These are phyloP conservation scores for Trypoxylus dichotomus DNA, from an alignment of 1,140 invertebrate species.

Conservation along the genomic window DNA sequence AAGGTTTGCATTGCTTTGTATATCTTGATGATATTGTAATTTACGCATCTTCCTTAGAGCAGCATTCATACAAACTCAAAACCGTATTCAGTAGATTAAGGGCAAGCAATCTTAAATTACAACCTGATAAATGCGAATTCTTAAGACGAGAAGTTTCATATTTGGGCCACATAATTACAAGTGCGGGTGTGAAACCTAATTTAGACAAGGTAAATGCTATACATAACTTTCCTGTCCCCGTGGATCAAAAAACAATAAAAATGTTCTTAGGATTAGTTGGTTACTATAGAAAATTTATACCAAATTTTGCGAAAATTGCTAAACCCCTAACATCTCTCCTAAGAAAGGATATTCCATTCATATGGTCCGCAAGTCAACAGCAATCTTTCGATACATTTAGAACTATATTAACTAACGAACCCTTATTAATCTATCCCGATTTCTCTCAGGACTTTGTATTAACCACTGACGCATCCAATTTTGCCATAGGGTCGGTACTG, in stretches of 20 bases:
- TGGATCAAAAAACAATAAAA: constrained; percentile 50
- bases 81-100: constrained; percentile 44
- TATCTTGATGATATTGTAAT: constrained; percentile 54
- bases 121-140: constrained; percentile 45
- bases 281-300: constrained; percentile 42
- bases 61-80: constrained; percentile 46
- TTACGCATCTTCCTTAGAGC: constrained; percentile 44
- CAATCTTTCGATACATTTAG: constrained; percentile 46
- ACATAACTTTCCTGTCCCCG: constrained; percentile 12
- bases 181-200: constrained; percentile 37
- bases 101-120: constrained; percentile 28
- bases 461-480: constrained; percentile 50
- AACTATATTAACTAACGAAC: constrained; percentile 42
- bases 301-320: constrained; percentile 44
- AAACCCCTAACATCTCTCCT: constrained; percentile 44
- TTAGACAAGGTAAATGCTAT: constrained; percentile 43
- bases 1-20: no score
- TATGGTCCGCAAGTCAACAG: constrained; percentile 38
- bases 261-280: constrained; percentile 53
- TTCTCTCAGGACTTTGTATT: constrained; percentile 48
- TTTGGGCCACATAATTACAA: constrained; percentile 47
- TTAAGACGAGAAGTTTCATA: constrained; percentile 47
- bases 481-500: constrained; percentile 48
- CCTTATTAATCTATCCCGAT: constrained; percentile 49
- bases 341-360: constrained; percentile 41